Percentiles rank a stretch among this genome's conserved stretches.
These are phyloP conservation scores for Platygyra sinensis DNA, from an alignment of 64 coral and sea anemone species.

Conservation along the genomic window DNA sequence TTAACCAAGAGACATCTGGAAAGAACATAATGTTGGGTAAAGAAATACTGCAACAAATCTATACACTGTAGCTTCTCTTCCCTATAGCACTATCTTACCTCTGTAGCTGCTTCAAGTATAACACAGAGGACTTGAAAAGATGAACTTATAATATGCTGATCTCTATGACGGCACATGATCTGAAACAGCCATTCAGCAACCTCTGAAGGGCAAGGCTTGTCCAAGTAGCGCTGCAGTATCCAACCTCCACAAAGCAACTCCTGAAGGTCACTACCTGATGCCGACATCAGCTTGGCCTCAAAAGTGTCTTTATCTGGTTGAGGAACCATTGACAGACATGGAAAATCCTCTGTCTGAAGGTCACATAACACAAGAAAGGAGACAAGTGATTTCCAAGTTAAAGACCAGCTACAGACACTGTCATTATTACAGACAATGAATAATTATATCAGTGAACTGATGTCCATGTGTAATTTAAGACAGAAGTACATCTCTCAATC, in stretches of 20 bases:
- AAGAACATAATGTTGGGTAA: background rate
- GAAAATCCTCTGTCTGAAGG: constrained; percentile 29
- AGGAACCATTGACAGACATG: constrained; percentile 12
- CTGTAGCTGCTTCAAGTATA: constrained; percentile 59
- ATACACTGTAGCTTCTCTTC: background rate
- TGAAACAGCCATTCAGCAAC: constrained; percentile 85
- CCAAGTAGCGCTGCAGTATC: constrained; percentile 79
- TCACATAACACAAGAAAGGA: background rate
- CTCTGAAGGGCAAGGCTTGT: constrained; percentile 66
- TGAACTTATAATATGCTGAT: constrained; percentile 57
- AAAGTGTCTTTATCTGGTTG: constrained; percentile 25
- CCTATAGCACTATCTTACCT: constrained; percentile 41
- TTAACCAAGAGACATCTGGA: background rate
- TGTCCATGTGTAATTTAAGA: too few relatives aligned
- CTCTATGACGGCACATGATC: constrained; percentile 75
- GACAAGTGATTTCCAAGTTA: background rate
- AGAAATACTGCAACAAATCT: background rate
- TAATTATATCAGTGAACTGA: too few relatives aligned
- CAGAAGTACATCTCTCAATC: too few relatives aligned
- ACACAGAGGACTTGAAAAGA: constrained; percentile 78
- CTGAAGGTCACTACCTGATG: constrained; percentile 35
- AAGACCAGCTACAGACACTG: background rate
- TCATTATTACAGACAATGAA: too few relatives aligned
- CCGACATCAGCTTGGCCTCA: constrained; percentile 41
- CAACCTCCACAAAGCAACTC: constrained; percentile 85